Evolutionary conservation across 2,888 invertebrate genomes (phyloP).

Genomic region (Didymodactylos carnosus): DNA sequence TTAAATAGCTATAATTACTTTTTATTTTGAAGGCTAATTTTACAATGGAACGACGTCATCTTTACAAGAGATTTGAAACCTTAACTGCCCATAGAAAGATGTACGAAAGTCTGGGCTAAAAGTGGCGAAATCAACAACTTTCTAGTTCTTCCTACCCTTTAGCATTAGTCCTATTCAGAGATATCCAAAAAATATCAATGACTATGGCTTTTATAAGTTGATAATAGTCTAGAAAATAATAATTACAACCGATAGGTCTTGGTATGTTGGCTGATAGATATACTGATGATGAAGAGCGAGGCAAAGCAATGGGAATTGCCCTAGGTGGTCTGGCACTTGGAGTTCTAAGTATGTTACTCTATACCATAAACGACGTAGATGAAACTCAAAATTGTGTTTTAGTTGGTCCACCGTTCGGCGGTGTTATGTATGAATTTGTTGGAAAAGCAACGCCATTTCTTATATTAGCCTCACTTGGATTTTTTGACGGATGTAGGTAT

Average conservation of each 20-base stretch:
- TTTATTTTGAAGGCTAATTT: no score
- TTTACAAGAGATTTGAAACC: no score
- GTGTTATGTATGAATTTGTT: conserved; percentile 93
- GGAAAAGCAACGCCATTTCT: conserved; percentile 94
- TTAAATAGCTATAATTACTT: no score
- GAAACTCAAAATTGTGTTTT: conserved; percentile 11
- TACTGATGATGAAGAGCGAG: conserved; percentile 88
- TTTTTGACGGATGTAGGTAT: conserved; percentile 75
- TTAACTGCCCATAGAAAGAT: no score
- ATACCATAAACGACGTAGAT: background rate
- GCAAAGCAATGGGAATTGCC: conserved; percentile 96
- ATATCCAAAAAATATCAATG: no score
- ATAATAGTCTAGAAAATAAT: background rate
- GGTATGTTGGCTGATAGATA: conserved; percentile 95
- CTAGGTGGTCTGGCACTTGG: conserved; percentile 86
- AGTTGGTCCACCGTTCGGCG: conserved; percentile 95
- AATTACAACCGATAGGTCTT: conserved; percentile 50
- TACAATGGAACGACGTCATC: no score
- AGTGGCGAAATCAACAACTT: no score
- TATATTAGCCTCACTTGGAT: conserved; percentile 70
- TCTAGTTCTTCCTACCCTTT: no score
- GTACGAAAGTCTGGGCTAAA: no score
- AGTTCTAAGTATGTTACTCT: conserved; percentile 45
- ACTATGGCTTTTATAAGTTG: no score
- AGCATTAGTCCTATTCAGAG: no score